Base-by-base conservation (phyloP, 2,797 vertebrate species). In the Enteromius unitaeniatus region DNA sequence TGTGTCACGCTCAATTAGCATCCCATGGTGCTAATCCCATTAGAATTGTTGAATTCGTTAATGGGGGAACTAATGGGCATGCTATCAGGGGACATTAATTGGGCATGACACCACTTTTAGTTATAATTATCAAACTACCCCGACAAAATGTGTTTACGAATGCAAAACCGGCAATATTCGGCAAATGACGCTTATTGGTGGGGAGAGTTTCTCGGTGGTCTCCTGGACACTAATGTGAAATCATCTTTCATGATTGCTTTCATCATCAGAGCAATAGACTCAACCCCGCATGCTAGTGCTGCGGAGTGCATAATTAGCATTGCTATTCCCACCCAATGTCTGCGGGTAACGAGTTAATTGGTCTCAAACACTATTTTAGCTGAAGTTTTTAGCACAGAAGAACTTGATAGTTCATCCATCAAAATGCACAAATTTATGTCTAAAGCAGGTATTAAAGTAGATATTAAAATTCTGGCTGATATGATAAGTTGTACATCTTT, bases 11-110 rank as follows among this genome's bases (percentile, higher is more conserved):
- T 97, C 97, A 98, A 99, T 98, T 99, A 99, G 96, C 95, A 95
- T 96, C 97, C 95, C 95, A 96, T 96, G 95, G 95, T 97, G 95
- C 95, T 96, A 97, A 98, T 98, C 97, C 97, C 97, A 99, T 99
- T 99, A 99, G 97, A 96, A 96, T 97, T 97, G 96, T 96, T 96
- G 97, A 98, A 98, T 98, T 98, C 96, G 97, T 97, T 98, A 99
- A 98, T 98, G 97, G 96, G 95, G 95, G 96, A 97, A 97, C 96
- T 99, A 99, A 99, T 99, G 97, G 97, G 96, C 97, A 96, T 95
- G 97, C 96, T 98, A 98, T 96, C 97, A 95, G 95, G 96, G 96
- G 97, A 97, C 96, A 96, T 96, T 99, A 99, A 99, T 99, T 99
- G 97, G 97, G 96, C 96, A 93, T 99, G 97, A 99, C 97, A 98